Base-by-base conservation (phyloP, 2,888 invertebrate species). In the Cheilosia vulpina region DNA sequence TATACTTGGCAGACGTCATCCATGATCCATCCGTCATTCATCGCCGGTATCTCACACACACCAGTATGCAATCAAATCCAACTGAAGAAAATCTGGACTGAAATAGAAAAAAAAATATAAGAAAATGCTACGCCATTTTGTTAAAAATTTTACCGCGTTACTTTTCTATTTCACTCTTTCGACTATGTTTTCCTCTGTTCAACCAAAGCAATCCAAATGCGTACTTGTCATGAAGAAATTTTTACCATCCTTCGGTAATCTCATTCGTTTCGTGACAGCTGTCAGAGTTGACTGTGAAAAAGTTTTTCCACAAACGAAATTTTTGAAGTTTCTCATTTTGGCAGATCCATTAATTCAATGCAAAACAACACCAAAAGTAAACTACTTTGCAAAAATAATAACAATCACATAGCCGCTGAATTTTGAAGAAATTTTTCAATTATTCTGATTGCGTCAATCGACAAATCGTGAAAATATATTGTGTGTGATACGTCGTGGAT, bases 51-150 rank as follows among this genome's bases (percentile, higher is more conserved):
- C 15, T 53, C 17, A 69, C 27, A 71, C 38, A 50, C 73, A 24
- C 24, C 17, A 17, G 1, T 31, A 63, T n/a, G 11, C 47, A 63
- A 13, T 13, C 19, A 13, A 65, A 72, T 43, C 38, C 15, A 15
- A 57, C 55, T 43, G 24, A 58, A 41, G n/a, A 17, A 45, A 55
- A 21, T 21, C 13, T 34, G 47, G 31, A 31, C 7, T 34, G 47
- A 27, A 31, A 31, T 38, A 15, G 47, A 13, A 41, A 47, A 45
- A 55, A 66, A 80, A 71, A 47, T 34, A 15, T 75, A 65, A 19
- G 55, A 65, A 71, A 77, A 82, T 77, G 73, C 82, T 73, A 66
- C 88, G 88, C 88, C 88, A 88, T 88, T 88, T 88, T 88, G 78
- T 75, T 73, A 34, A 76, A 87, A 41, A 65, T 85, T 87, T 87